Base-by-base conservation (phyloP, 2,888 invertebrate species). In the Subacronicta megacephala region DNA sequence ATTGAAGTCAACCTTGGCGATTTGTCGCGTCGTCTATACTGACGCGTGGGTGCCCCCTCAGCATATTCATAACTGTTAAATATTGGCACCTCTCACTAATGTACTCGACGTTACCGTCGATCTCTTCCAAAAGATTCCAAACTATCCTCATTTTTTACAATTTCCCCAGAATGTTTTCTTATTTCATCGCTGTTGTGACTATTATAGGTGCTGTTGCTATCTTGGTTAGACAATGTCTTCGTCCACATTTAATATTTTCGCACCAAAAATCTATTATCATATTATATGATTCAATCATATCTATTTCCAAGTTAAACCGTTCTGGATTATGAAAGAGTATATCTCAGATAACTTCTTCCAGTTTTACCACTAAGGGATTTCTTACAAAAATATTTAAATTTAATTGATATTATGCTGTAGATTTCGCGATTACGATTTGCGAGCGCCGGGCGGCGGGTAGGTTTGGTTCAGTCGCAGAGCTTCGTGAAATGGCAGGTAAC, bases 1-100 rank as follows among this genome's bases (percentile, higher is more conserved):
- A 90, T 90, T 90, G 88, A 86, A 90, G 86, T 78, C 92, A 92
- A 90, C 93, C 93, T 93, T 93, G 93, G 85, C 87, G 89, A 86
- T 88, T 87, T 90, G 92, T 91, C 93, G 92, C 91, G 89, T 88
- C 90, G 92, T 87, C 90, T 90, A 77, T 82, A 84, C 85, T 72
- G 80, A 78, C 81, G 90, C 92, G 91, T 90, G 90, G 93, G 93
- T 89, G 92, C 85, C 88, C 82, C 84, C 81, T 81, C 74, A 80
- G 67, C 85, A 84, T 86, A 88, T 87, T 88, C 89, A 85, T 88
- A 88, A 91, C 88, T 85, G 87, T 87, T 85, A 77, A 86, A 87
- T 89, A 90, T 90, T 88, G 88, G 86, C 89, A 90, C 86, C 85
- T 88, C 85, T 82, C 81, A 78, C 80, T 77, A 74, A 81, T 82